phyloP scores from a whole-genome alignment of 2,888 invertebrate genomes.

The Beris morrisii region DNA sequence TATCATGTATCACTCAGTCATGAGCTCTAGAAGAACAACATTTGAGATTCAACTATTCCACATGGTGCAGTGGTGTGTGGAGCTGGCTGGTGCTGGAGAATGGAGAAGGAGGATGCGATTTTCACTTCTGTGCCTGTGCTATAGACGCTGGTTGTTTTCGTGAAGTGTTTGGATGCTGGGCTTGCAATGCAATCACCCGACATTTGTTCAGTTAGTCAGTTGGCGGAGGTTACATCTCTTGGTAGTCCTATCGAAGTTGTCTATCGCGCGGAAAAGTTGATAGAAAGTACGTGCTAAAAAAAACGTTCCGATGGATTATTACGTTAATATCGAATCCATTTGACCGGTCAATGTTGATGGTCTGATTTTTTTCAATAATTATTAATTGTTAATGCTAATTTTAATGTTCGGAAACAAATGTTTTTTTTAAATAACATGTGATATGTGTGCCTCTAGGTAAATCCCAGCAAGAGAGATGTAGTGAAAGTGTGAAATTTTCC shows the following conservation, averaged over 20 bases:
- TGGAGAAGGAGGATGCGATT: constrained; percentile 29
- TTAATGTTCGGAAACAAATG: too few species aligned
- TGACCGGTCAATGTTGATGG: constrained; percentile 14
- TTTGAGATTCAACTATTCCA: background rate
- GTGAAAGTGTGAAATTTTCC: constrained; percentile 28
- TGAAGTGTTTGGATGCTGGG: constrained; percentile 10
- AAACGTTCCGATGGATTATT: background rate
- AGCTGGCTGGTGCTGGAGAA: constrained; percentile 17
- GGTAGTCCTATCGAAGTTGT: constrained; percentile 11
- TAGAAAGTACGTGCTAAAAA: background rate
- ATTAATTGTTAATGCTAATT: too few species aligned
- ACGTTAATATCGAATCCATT: constrained; percentile 2
- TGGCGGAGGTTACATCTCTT: constrained; percentile 26
- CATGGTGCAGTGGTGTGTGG: constrained; percentile 14
- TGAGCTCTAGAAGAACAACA: background rate
- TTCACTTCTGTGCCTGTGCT: constrained; percentile 36
- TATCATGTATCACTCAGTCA: too few species aligned
- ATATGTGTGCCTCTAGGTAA: too few species aligned
- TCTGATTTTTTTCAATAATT: constrained; percentile 5
- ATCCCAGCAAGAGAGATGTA: background rate
- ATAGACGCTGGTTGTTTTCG: constrained; percentile 22
- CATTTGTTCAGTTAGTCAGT: constrained; percentile 33
- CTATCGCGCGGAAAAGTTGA: background rate
- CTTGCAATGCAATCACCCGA: constrained; percentile 19
- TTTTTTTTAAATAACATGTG: too few species aligned